Conservation (phyloP, 2,888 invertebrate species). For the Lottia scabra region DNA sequence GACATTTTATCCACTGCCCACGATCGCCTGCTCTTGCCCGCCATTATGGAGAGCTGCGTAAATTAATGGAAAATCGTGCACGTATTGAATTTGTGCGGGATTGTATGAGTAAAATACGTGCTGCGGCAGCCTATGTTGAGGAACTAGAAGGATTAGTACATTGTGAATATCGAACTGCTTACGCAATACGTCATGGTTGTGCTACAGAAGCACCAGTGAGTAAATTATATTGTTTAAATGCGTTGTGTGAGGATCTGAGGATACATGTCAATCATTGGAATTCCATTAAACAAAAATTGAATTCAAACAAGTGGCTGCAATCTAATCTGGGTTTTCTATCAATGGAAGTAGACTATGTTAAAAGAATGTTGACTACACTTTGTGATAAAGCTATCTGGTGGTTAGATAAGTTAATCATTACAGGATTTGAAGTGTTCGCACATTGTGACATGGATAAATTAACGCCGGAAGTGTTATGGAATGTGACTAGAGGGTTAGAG, state of each 20-base stretch:
- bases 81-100: slow-evolving; percentile 60
- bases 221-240: slow-evolving; percentile 62
- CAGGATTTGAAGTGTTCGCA: slow-evolving; percentile 66
- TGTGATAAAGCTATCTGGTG: slow-evolving; percentile 60
- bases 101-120: slow-evolving; percentile 50
- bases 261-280: slow-evolving; percentile 66
- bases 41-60: slow-evolving; percentile 54
- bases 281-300: slow-evolving; percentile 62
- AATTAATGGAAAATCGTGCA: slow-evolving; percentile 56
- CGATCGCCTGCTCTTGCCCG: slow-evolving; percentile 52
- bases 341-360: slow-evolving; percentile 54
- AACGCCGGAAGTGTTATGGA: slow-evolving; percentile 65
- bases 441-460: slow-evolving; percentile 62
- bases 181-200: slow-evolving; percentile 57
- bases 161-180: slow-evolving; percentile 58
- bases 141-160: slow-evolving; percentile 56
- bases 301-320: slow-evolving; percentile 60
- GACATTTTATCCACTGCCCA: slow-evolving; percentile 62
- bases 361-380: slow-evolving; percentile 46
- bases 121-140: slow-evolving; percentile 51
- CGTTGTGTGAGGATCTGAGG: slow-evolving; percentile 66
- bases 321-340: slow-evolving; percentile 54
- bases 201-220: slow-evolving; percentile 51
- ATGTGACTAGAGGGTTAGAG: slow-evolving; percentile 65
- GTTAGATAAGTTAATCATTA: slow-evolving; percentile 60